These are phyloP conservation scores for Xylota sylvarum DNA, from an alignment of 2,888 invertebrate genomes.

Conservation along the genomic window DNA sequence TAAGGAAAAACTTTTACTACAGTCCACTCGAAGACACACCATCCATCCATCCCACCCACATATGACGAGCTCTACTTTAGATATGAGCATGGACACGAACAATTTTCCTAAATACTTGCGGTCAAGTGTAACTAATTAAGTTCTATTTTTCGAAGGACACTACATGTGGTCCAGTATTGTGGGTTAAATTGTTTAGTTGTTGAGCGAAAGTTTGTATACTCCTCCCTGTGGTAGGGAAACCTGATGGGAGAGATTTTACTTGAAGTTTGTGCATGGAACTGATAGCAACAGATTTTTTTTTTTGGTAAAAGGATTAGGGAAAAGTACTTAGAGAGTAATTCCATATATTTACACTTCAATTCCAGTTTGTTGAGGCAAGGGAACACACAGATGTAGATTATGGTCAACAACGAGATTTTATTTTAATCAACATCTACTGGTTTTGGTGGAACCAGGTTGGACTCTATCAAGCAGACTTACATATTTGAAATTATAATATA, in stretches of 20 bases:
- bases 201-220: slow-evolving; percentile 1
- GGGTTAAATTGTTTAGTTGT: slow-evolving; percentile 18
- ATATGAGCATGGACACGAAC: background rate
- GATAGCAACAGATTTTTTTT: too few species aligned
- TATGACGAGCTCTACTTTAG: background rate
- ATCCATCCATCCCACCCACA: background rate
- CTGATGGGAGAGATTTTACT: background rate
- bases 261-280: background rate
- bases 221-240: background rate
- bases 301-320: too few species aligned
- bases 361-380: too few species aligned
- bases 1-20: slow-evolving; percentile 32
- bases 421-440: too few species aligned
- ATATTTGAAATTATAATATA: too few species aligned
- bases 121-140: slow-evolving; percentile 45
- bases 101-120: slow-evolving; percentile 46
- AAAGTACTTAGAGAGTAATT: too few species aligned
- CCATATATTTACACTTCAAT: too few species aligned
- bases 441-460: too few species aligned
- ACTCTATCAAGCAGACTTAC: too few species aligned
- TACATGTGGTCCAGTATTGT: slow-evolving; percentile 32
- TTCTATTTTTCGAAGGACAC: slow-evolving; percentile 28
- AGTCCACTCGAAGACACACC: background rate
- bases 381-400: too few species aligned
- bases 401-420: too few species aligned